Base-by-base conservation (phyloP, 2,888 invertebrate species). In the Cheilosia pagana region DNA sequence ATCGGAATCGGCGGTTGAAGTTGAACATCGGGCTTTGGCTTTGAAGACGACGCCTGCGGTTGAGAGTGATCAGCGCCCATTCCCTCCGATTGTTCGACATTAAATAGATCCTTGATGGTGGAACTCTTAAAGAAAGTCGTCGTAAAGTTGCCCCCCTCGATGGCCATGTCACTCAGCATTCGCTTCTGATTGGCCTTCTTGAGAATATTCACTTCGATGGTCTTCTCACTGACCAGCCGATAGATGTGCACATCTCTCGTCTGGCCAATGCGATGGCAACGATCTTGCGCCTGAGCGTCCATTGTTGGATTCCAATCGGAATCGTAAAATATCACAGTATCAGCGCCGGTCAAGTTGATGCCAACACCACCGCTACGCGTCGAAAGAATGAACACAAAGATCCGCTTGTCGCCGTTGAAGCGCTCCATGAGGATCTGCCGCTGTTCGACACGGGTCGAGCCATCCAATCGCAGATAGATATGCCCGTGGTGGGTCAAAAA, bases 291-390 rank as follows among this genome's bases (percentile, higher is more conserved):
- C 92, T 98, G 98, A 82, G 99, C 99, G 93, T 99, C 99, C 99
- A 99, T 99, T 5, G 99, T 99, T 63, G 99, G 99, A 94, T 99
- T 99, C 99, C 99, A 99, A 93, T 99, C 99, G 86, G 98, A 98
- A 93, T 99, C 99, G 92, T 99, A 99, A 93, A 99, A 99, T 91
- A 99, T 96, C 88, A 99, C 99, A 88, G 98, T 98, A 93, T 99
- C 99, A 53, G 99, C 99, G 87, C 99, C 99, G 39, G 99, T 99
- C 88, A 99, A 94, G 94, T 99, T 99, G 60, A 99, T 97, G 71
- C 99, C 99, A 55, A 99, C 96, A 89, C 99, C 99, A 89, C 99
- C 99, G 70, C 98, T 98, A 78, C 99, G 95, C 62, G 99, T 99
- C 3, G 99, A 99, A 88, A 99, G 93, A 90, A 99, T 99, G 92